Percentiles rank a stretch among this genome's conserved stretches.
phyloP scores from a whole-genome alignment of 2,888 invertebrate species.

The Julus scanicus region DNA sequence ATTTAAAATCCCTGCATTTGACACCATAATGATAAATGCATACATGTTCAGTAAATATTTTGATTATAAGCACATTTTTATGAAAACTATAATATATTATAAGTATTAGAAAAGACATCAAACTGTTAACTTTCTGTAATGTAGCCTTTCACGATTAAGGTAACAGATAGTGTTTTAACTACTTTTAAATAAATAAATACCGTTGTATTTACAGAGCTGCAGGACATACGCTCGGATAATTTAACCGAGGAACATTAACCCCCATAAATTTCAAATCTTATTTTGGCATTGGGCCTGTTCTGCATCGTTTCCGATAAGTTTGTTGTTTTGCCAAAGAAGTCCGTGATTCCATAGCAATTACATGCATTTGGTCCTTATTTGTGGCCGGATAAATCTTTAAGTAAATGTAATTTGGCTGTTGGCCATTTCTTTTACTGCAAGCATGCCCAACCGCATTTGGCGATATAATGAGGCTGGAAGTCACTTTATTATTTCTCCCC shows the following conservation, averaged over 20 bases:
- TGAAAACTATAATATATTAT: no score
- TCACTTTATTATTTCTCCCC: neutral
- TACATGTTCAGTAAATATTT: no score
- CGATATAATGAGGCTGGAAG: neutral
- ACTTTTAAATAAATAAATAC: no score
- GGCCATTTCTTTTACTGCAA: neutral
- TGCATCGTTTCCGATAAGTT: neutral
- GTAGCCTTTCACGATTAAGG: no score
- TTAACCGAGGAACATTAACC: neutral
- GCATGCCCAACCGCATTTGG: neutral
- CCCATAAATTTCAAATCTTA: no score
- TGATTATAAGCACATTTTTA: no score
- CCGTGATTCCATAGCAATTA: neutral
- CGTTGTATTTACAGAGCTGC: neutral
- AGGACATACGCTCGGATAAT: neutral
- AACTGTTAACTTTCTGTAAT: no score
- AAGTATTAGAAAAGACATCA: no score
- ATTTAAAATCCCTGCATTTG: no score
- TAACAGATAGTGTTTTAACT: no score
- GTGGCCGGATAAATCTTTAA: conserved; percentile 8
- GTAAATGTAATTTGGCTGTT: neutral
- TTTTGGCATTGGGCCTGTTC: neutral
- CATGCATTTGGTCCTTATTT: neutral
- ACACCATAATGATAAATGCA: no score
- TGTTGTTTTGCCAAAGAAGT: neutral